phyloP scores from a whole-genome alignment of 2,888 invertebrate species.

The Crossocerus cetratus region DNA sequence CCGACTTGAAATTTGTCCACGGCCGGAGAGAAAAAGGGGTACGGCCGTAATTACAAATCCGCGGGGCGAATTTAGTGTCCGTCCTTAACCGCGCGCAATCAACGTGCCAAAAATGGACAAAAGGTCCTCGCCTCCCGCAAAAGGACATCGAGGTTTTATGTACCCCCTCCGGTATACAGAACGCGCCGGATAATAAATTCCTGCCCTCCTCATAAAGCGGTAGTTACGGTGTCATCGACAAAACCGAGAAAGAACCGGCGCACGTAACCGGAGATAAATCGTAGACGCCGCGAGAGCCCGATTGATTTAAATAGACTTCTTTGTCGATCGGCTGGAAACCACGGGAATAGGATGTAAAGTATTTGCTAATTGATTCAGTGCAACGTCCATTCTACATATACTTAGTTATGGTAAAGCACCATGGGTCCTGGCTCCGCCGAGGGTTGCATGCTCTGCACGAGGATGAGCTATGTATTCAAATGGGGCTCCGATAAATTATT shows the following conservation, averaged over 20 bases:
- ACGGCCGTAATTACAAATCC: constrained; percentile 36
- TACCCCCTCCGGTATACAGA: constrained; percentile 44
- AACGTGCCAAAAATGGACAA: constrained; percentile 44
- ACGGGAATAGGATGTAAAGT: constrained; percentile 67
- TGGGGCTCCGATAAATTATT: constrained; percentile 64
- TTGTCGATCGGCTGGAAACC: constrained; percentile 72
- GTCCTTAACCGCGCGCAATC: constrained; percentile 51
- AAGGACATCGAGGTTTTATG: constrained; percentile 68
- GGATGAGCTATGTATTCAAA: constrained; percentile 18
- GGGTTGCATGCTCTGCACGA: constrained; percentile 1
- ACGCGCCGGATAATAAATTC: constrained; percentile 68
- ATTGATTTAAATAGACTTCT: constrained; percentile 47
- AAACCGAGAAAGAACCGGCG: constrained; percentile 23
- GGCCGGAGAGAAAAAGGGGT: not conserved
- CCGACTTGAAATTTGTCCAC: constrained; percentile 24
- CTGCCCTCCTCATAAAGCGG: constrained; percentile 65
- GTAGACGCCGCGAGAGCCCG: too few species aligned
- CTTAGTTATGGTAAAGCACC: constrained; percentile 8
- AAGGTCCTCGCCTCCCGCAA: constrained; percentile 54
- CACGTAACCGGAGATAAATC: too few species aligned
- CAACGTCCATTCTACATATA: constrained; percentile 60
- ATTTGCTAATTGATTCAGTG: constrained; percentile 65
- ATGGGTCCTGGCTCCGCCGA: constrained; percentile 3
- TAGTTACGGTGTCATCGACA: constrained; percentile 38
- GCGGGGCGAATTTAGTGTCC: constrained; percentile 59